Conservation (phyloP, 2,888 invertebrate genomes). For the Drosophila demipolita region DNA sequence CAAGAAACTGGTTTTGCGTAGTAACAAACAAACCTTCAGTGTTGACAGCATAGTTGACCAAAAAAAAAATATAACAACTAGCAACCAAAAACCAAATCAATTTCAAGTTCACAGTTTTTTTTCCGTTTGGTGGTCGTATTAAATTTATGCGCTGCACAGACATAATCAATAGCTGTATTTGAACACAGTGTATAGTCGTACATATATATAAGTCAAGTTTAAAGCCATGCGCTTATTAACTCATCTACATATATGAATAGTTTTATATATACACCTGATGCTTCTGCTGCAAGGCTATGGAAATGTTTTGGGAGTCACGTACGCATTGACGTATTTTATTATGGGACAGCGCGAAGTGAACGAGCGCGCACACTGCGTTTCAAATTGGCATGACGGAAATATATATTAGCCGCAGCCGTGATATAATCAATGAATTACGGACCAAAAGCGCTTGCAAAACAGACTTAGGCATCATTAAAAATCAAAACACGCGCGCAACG, state of each 20-base stretch:
- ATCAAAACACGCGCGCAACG: constrained; percentile 66
- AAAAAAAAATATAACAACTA: constrained; percentile 31
- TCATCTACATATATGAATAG: constrained; percentile 10
- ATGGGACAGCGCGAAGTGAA: constrained; percentile 38
- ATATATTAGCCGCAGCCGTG: constrained; percentile 68
- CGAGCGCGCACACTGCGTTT: constrained; percentile 21
- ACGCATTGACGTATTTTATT: constrained; percentile 47
- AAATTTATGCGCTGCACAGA: constrained; percentile 47
- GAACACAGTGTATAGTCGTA: constrained; percentile 35
- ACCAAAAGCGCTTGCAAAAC: constrained; percentile 57
- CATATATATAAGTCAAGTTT: constrained; percentile 46
- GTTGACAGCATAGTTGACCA: constrained; percentile 41
- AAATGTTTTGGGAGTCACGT: constrained; percentile 51
- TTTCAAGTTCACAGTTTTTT: constrained; percentile 72
- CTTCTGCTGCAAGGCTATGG: constrained; percentile 46
- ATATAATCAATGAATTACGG: constrained; percentile 66
- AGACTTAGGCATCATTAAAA: constrained; percentile 50
- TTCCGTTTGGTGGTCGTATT: constrained; percentile 48
- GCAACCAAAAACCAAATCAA: constrained; percentile 67
- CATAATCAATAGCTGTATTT: constrained; percentile 46
- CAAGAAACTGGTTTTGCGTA: constrained; percentile 69
- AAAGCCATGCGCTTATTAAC: constrained; percentile 38
- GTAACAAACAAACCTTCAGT: constrained; percentile 75
- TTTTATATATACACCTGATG: constrained; percentile 6
- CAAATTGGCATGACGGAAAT: constrained; percentile 74